Evolutionary conservation across 2,888 invertebrate species (phyloP), one percentile per base, ranked within the genome.

Genomic region (Globia sparganii): DNA sequence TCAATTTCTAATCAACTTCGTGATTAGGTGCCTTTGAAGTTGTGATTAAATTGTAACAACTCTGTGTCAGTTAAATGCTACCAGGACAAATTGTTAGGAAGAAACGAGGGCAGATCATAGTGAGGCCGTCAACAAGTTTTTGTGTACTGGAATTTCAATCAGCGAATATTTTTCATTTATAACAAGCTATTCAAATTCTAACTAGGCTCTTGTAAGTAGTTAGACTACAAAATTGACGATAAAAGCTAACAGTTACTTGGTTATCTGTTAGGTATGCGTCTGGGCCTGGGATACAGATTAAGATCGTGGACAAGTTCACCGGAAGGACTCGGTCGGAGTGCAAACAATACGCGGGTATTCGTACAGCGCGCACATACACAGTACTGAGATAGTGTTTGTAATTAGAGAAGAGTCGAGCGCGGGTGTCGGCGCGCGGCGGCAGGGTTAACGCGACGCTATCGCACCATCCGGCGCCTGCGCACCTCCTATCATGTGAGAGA

Each of bases 401-500:
- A 96, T 96, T 96, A 96, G 95, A 92, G 92, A 92, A 91, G 92
- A 88, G 92, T 69, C 74, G 72, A 71, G 77, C 78, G 89, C 77
- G 86, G 86, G 83, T 83, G 86, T 83, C 78, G 74, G 83, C 87
- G 89, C 82, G 88, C 86, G 89, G 90, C 89, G 87, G 88, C 86
- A 84, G 88, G 77, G 86, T 82, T 86, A 87, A 91, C 90, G 91
- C 90, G 92, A 92, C 92, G 93, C 89, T 95, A 94, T 94, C 94
- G 90, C 88, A 81, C 91, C 90, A 93, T 93, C 93, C 92, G 93
- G 92, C 92, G 94, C 91, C 92, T 89, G 88, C 90, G 83, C 85
- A 78, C 71, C 76, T 76, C 80, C 88, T 94, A 95, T 95, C 95
- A 92, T 94, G 94, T 95, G 95, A 94, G 95, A 96, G 94, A 96